Evolutionary conservation across 2,888 invertebrate species (phyloP).

Genomic region (Maniola hyperantus): DNA sequence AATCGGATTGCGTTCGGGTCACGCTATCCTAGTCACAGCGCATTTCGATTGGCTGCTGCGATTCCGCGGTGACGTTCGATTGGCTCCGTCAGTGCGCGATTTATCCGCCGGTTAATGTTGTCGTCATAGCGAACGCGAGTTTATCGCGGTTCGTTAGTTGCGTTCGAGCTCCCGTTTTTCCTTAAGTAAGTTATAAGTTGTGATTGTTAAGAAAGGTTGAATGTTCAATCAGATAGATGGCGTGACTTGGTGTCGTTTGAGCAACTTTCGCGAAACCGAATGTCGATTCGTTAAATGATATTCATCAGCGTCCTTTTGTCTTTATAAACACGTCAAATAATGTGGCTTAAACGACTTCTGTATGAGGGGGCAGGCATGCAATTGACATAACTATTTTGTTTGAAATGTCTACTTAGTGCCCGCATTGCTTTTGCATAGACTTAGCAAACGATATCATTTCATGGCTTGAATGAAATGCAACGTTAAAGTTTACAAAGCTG

Average conservation of each 20-base stretch:
- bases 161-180: slow-evolving; percentile 72
- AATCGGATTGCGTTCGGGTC: slow-evolving; percentile 80
- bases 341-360: slow-evolving; percentile 55
- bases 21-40: slow-evolving; percentile 79
- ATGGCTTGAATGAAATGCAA: slow-evolving; percentile 25
- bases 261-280: slow-evolving; percentile 69
- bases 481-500: slow-evolving; percentile 13
- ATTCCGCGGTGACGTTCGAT: slow-evolving; percentile 72
- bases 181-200: slow-evolving; percentile 80
- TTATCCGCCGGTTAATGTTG: slow-evolving; percentile 70
- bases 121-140: slow-evolving; percentile 72
- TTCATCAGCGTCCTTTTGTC: slow-evolving; percentile 77
- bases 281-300: slow-evolving; percentile 81
- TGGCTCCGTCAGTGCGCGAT: slow-evolving; percentile 67
- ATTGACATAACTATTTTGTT: slow-evolving; percentile 58
- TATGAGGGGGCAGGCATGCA: slow-evolving; percentile 63
- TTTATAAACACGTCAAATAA: slow-evolving; percentile 78
- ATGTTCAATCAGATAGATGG: slow-evolving; percentile 78
- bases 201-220: slow-evolving; percentile 74
- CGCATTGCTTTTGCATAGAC: slow-evolving; percentile 58
- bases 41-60: slow-evolving; percentile 75
- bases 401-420: slow-evolving; percentile 50
- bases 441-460: slow-evolving; percentile 28
- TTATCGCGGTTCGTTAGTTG: slow-evolving; percentile 76
- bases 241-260: slow-evolving; percentile 80